phyloP scores from a whole-genome alignment of 2,113 vertebrate species.

The Chionis minor region DNA sequence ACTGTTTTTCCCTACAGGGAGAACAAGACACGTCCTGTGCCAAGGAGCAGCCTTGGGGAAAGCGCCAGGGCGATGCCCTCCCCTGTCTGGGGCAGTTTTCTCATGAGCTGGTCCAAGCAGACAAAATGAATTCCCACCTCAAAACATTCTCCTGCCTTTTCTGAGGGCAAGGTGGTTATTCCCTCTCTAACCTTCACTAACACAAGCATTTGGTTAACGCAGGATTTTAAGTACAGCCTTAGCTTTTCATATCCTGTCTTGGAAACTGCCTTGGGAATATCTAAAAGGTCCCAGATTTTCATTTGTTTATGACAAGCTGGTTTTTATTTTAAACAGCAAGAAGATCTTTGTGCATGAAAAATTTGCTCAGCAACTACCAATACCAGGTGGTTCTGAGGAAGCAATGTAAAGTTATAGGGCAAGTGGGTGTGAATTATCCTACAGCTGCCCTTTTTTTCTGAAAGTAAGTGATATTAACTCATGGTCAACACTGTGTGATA shows the following conservation, averaged over 20 bases:
- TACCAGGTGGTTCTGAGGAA: not conserved
- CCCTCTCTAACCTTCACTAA: not conserved
- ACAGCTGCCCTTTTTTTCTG: not conserved
- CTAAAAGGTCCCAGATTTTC: not conserved
- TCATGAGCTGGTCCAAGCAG: not conserved
- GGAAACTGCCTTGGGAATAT: not conserved
- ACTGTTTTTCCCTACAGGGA: not conserved
- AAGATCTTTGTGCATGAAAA: not conserved
- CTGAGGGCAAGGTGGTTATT: not conserved
- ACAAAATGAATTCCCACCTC: not conserved
- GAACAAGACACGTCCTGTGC: accelerated
- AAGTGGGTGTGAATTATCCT: not conserved
- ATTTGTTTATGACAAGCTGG: not conserved
- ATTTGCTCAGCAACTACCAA: not conserved
- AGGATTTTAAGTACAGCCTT: not conserved
- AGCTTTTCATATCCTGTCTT: slow-evolving; percentile 10
- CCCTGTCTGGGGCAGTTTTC: not conserved
- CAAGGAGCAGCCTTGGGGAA: not conserved
- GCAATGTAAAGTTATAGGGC: not conserved
- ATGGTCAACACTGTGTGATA: not conserved
- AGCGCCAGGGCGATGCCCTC: not conserved
- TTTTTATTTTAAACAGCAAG: slow-evolving; percentile 5
- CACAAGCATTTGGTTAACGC: not conserved
- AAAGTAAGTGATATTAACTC: not conserved
- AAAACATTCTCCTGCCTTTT: not conserved